Percentiles rank a stretch among this genome's conserved stretches.
Evolutionary conservation across 1,140 invertebrate species (phyloP).

Genomic region (Listronotus oregonensis): DNA sequence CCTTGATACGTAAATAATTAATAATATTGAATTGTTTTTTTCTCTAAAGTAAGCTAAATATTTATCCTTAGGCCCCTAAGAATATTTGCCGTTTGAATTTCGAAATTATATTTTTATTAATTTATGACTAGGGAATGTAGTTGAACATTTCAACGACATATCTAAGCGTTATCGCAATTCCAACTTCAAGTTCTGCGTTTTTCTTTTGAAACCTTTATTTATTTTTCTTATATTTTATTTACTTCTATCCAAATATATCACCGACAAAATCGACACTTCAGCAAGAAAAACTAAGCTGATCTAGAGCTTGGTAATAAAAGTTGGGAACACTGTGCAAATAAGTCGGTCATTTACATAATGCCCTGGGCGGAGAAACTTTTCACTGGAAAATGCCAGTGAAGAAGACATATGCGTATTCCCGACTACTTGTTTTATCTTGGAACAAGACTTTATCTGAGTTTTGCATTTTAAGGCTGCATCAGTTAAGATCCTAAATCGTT

Average conservation of each 20-base stretch:
- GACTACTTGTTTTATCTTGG: constrained; percentile 26
- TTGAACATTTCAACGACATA: too few relatives aligned
- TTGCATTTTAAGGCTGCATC: constrained; percentile 1
- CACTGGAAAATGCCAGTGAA: constrained; percentile 13
- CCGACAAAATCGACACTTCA: constrained; percentile 23
- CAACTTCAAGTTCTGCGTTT: background rate
- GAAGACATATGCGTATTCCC: constrained; percentile 28
- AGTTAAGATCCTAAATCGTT: background rate
- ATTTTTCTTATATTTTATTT: constrained; percentile 8
- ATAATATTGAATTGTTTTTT: too few relatives aligned
- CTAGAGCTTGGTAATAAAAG: constrained; percentile 28
- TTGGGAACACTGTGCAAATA: constrained; percentile 32
- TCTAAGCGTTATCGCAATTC: too few relatives aligned
- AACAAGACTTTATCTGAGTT: constrained; percentile 11
- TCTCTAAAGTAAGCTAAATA: too few relatives aligned
- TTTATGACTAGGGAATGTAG: too few relatives aligned
- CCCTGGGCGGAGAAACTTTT: constrained; percentile 27
- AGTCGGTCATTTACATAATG: constrained; percentile 31
- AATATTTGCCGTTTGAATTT: too few relatives aligned
- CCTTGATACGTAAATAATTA: too few relatives aligned
- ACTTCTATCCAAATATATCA: constrained; percentile 17
- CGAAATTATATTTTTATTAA: too few relatives aligned
- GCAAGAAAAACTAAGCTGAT: constrained; percentile 22
- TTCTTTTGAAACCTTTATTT: background rate
- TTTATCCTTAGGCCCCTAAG: too few relatives aligned